phyloP scores from a whole-genome alignment of 2,888 invertebrate genomes.

The Celastrina argiolus region DNA sequence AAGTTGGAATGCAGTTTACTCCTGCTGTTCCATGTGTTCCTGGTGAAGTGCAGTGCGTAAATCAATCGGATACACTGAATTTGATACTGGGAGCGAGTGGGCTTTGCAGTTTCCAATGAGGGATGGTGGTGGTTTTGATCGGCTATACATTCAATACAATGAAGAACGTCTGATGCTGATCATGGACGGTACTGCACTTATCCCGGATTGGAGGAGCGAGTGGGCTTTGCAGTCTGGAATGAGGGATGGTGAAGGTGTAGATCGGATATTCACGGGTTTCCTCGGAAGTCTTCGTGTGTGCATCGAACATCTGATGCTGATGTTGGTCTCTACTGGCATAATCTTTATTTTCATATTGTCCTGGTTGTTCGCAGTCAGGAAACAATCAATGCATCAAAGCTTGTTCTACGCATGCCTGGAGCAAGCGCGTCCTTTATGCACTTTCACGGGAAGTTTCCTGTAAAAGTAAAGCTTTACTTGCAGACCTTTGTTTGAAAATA shows the following conservation, averaged over 20 bases:
- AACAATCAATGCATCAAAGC: background rate
- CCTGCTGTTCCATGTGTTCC: background rate
- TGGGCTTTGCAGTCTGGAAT: too few species aligned
- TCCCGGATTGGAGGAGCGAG: too few species aligned
- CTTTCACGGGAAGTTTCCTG: too few species aligned
- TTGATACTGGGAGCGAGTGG: background rate
- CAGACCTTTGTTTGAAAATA: too few species aligned
- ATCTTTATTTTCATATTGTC: background rate
- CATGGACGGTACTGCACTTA: too few species aligned
- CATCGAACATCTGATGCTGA: background rate
- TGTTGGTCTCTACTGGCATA: background rate
- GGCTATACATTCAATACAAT: too few species aligned
- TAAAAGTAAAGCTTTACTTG: too few species aligned
- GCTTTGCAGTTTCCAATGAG: background rate
- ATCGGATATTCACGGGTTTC: too few species aligned
- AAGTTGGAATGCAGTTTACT: conserved; percentile 1
- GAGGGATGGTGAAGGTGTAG: too few species aligned
- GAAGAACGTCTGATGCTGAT: too few species aligned
- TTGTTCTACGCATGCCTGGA: background rate
- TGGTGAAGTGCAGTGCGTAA: background rate
- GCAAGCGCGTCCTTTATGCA: background rate
- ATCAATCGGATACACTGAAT: background rate
- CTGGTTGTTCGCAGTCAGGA: background rate
- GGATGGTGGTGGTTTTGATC: background rate
- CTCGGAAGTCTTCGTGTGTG: too few species aligned